Base-by-base conservation (phyloP, 1,140 invertebrate genomes). In the Dreissena rostriformis region DNA sequence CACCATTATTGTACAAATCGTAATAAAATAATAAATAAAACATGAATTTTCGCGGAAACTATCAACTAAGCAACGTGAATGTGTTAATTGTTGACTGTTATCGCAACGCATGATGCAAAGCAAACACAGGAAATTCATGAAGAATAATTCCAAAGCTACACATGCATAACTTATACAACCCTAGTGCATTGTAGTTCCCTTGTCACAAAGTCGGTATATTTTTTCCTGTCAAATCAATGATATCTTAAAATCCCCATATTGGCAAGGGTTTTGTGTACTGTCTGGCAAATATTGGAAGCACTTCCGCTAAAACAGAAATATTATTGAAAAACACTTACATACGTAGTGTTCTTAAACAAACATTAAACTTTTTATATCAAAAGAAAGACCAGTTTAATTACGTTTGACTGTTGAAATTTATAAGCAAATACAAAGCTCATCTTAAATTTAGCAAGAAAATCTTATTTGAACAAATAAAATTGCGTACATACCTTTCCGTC, bases 221-320 rank as follows among this genome's bases (percentile, higher is more conserved):
- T 28, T n/a, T 10, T 77, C 74, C 17, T 17, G 26, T 39, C 26
- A 39, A 11, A 39, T 22, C 17, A 65, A 0, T 15, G 39, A 57
- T 22, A 29, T 28, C 0, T 8, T 17, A 1, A 77, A 65, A 22
- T 77, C 74, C 22, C 61, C 74, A 24, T 63, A 66, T 7, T 26
- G 29, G 19, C 29, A 17, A n/a, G 67, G 4, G 19, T 26, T 29
- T 7, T 57, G 7, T 10, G 19, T 49, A 14, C 24, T 19, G 8
- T 77, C 61, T 12, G 74, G 28, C 74, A 55, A 63, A 26, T 77
- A 77, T 63, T 77, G 57, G 5, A 22, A 57, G 66, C 74, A 77
- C 28, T 77, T 77, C 0, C 49, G 14, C 74, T 77, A 39, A 39
- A 39, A 39, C 39, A 39, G 2, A 39, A 39, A 39, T 8, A 39